Evolutionary conservation across 2,113 vertebrate genomes (phyloP), one percentile per base, ranked within the genome.

Genomic region (Oreochromis spilurus): DNA sequence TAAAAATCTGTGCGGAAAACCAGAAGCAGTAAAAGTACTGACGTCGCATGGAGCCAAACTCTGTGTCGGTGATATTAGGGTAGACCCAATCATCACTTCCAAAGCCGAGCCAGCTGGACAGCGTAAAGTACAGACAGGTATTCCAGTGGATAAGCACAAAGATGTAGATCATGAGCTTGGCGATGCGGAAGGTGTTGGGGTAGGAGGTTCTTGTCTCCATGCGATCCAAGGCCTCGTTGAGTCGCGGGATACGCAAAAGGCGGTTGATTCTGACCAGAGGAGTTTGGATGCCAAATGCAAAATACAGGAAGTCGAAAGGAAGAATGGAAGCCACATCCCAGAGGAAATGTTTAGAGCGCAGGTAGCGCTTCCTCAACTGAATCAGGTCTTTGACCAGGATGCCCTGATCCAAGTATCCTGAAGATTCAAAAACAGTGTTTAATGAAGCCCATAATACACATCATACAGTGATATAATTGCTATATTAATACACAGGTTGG

Each of bases 11-110:
- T 0, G 98, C 96, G 62, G 98, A 98, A 92, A 99, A 97, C 96
- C 98, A 98, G 94, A 98, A 98, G 93, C 97, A 98, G 90, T 98
- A 97, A 72, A 99, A 96, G 92, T 99, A 99, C 88, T 97, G 97
- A 29, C 96, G 97, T 7, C 96, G 92, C 31, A 92, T 93, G 3
- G 92, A 94, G 6, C 93, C 84, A 11, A 96, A 98, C n/a, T 87
- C 90, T 0, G 97, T 94, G 3, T 54, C 1, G 0, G 95, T 93
- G 6, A 95, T 93, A 67, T 98, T 97, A 6, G 98, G 98, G 92
- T 98, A 98, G 2, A 99, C 98, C 98, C 98, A 99, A 0, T 2
- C 2, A 3, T 99, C 98, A 0, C 52, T 36, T 3, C 98, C 97
- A 3, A 97, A 97, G 65, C 98, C 98, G 5, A 99, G 92, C 82